phyloP scores from a whole-genome alignment of 2,113 vertebrate genomes.

The Mandrillus leucophaeus region DNA sequence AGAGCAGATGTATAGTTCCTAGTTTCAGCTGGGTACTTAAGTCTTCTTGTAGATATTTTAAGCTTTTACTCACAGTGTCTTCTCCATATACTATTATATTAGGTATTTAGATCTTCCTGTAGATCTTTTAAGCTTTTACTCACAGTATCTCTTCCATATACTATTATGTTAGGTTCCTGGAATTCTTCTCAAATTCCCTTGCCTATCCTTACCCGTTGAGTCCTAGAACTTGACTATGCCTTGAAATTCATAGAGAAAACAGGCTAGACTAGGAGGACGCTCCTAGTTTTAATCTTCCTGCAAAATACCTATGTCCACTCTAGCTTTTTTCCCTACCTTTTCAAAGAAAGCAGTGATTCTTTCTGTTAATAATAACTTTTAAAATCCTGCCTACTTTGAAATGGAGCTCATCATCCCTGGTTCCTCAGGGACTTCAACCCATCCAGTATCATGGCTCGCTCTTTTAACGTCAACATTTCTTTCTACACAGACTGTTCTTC shows the following conservation, averaged over 20 bases:
- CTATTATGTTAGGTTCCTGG: background rate
- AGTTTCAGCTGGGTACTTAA: background rate
- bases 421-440: background rate
- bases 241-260: slow-evolving; percentile 38
- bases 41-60: slow-evolving; percentile 27
- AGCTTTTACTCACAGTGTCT: slow-evolving; percentile 7
- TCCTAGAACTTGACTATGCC: background rate
- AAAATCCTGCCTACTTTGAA: background rate
- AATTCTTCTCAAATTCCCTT: background rate
- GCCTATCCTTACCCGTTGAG: background rate
- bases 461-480: background rate
- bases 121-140: slow-evolving; percentile 27
- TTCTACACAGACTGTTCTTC: background rate
- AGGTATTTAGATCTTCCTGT: background rate
- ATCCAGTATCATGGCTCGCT: background rate
- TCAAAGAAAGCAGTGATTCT: background rate
- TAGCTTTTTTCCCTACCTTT: background rate
- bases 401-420: background rate
- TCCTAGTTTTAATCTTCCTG: background rate
- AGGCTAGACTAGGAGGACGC: background rate
- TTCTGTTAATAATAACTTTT: background rate
- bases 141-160: background rate
- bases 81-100: background rate
- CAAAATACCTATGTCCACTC: background rate
- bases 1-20: background rate